Evolutionary conservation across 92 coral and sea anemone species (phyloP).

Genomic region (Isaurus tuberculatus): DNA sequence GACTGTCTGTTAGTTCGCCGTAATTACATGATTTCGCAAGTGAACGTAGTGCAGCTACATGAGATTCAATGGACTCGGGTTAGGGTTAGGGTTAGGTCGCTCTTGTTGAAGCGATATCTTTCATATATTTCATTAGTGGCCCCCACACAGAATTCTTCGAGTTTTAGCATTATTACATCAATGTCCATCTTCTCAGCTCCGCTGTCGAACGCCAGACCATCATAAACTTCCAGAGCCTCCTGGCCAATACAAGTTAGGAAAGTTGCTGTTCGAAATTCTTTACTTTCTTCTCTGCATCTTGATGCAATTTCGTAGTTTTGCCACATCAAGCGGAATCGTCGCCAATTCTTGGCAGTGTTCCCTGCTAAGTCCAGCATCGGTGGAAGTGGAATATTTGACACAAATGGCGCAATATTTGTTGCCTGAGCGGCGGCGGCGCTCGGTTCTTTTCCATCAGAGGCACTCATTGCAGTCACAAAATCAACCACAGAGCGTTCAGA

Average conservation of each 20-base stretch:
- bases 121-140: conserved; percentile 59
- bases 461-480: background rate
- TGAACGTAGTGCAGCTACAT: conserved; percentile 53
- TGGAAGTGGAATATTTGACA: conserved; percentile 59
- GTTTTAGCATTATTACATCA: conserved; percentile 34
- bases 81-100: conserved; percentile 53
- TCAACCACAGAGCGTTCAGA: background rate
- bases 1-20: conserved; percentile 50
- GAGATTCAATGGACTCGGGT: conserved; percentile 51
- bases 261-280: conserved; percentile 56
- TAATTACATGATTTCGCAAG: conserved; percentile 57
- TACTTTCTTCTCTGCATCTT: conserved; percentile 33
- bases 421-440: conserved; percentile 20
- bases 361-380: conserved; percentile 55
- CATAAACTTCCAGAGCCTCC: conserved; percentile 56
- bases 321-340: conserved; percentile 56
- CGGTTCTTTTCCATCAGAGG: background rate
- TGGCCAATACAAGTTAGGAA: conserved; percentile 63
- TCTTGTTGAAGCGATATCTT: conserved; percentile 49
- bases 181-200: conserved; percentile 50
- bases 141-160: conserved; percentile 60
- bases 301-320: conserved; percentile 59
- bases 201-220: conserved; percentile 59
- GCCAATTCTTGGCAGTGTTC: conserved; percentile 55
- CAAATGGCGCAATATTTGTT: conserved; percentile 11